A percentile compares a stretch with the other conserved stretches of the same genome.
Conservation (phyloP, 1,140 invertebrate species). For the Pomacea maculata region DNA sequence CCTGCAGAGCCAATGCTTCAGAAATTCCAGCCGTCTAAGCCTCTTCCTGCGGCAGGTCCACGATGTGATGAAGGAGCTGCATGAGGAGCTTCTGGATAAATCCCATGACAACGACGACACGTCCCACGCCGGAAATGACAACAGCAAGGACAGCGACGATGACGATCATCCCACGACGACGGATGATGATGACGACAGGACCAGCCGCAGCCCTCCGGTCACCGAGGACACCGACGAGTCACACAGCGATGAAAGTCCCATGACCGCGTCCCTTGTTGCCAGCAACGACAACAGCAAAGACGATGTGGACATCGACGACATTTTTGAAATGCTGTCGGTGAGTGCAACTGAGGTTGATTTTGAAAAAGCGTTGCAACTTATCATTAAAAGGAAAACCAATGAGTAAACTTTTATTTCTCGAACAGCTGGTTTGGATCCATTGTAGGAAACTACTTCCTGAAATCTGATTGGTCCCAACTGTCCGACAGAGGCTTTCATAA, state of each 20-base stretch:
- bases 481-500: neutral
- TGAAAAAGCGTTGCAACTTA: neutral
- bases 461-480: neutral
- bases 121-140: neutral
- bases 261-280: neutral
- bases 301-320: constrained; percentile 23
- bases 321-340: constrained; percentile 28
- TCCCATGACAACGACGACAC: neutral
- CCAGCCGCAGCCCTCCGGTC: no score
- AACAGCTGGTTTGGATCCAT: neutral
- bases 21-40: neutral
- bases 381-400: neutral
- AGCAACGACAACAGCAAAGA: neutral
- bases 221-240: neutral
- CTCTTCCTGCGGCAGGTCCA: constrained; percentile 6
- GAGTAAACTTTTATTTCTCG: neutral
- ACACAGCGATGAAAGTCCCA: neutral
- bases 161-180: neutral
- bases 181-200: neutral
- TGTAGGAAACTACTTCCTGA: no score
- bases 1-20: constrained; percentile 5
- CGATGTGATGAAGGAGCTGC: constrained; percentile 7
- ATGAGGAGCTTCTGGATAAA: neutral
- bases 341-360: neutral
- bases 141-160: neutral